phyloP scores from a whole-genome alignment of 2,888 invertebrate species.

The Habrosyne pyritoides region DNA sequence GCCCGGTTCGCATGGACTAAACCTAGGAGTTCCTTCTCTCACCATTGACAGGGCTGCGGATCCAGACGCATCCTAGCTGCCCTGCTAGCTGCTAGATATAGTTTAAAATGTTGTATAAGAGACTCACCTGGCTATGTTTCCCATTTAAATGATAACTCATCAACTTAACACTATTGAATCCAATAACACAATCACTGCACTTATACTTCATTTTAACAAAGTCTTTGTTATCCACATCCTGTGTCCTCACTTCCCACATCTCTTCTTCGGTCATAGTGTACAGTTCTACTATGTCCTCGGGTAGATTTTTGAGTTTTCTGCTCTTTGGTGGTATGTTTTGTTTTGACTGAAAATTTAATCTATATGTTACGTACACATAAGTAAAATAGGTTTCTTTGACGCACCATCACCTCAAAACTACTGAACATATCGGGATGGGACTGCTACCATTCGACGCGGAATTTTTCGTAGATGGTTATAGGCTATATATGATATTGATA shows the following conservation, averaged over 20 bases:
- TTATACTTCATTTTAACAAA: slow-evolving; percentile 54
- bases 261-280: slow-evolving; percentile 60
- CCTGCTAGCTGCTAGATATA: too few species aligned
- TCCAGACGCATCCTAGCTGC: too few species aligned
- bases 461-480: too few species aligned
- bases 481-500: too few species aligned
- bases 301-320: slow-evolving; percentile 60
- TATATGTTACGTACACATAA: too few species aligned
- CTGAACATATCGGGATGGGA: too few species aligned
- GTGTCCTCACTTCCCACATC: slow-evolving; percentile 55
- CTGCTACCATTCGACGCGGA: too few species aligned
- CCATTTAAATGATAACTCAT: slow-evolving; percentile 55
- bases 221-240: slow-evolving; percentile 49
- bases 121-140: slow-evolving; percentile 60
- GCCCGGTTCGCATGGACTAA: too few species aligned
- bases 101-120: not conserved
- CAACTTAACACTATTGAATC: slow-evolving; percentile 58
- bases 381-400: too few species aligned
- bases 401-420: too few species aligned
- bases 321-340: slow-evolving; percentile 15
- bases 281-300: slow-evolving; percentile 55
- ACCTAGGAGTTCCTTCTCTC: too few species aligned
- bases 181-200: slow-evolving; percentile 57
- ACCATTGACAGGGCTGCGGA: too few species aligned
- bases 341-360: slow-evolving; percentile 11